Percentiles rank a stretch among this genome's conserved stretches.
Evolutionary conservation across 2,113 vertebrate genomes (phyloP).

Genomic region (Takifugu bimaculatus): DNA sequence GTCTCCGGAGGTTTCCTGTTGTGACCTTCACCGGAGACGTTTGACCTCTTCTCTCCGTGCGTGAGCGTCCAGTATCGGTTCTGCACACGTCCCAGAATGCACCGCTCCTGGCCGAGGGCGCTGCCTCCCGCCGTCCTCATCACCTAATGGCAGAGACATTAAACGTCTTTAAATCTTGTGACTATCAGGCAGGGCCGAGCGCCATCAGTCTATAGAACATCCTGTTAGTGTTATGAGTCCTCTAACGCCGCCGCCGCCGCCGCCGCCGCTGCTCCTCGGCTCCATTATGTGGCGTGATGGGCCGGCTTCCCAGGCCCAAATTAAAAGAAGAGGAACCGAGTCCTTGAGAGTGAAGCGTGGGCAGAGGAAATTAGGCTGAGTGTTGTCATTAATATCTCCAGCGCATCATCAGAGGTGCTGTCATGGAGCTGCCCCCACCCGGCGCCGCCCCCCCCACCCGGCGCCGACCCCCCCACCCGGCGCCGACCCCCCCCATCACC

Average conservation of each 20-base stretch:
- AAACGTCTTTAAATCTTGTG: conserved; percentile 66
- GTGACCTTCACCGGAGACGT: too few relatives aligned
- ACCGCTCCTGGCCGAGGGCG: too few relatives aligned
- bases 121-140: conserved; percentile 54
- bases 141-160: conserved; percentile 56
- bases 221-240: conserved; percentile 64
- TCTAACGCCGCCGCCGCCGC: conserved; percentile 2
- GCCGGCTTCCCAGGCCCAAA: conserved; percentile 60
- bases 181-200: conserved; percentile 53
- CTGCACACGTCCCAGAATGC: neutral
- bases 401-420: too few relatives aligned
- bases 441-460: conserved; percentile 39
- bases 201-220: conserved; percentile 60
- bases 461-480: too few relatives aligned
- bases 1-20: too few relatives aligned
- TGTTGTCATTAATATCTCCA: conserved; percentile 69
- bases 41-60: too few relatives aligned
- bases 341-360: conserved; percentile 55
- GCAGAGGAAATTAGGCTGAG: conserved; percentile 65
- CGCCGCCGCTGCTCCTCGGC: conserved; percentile 51
- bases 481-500: too few relatives aligned
- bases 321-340: conserved; percentile 61
- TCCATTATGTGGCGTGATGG: conserved; percentile 58
- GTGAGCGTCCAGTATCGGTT: too few relatives aligned
- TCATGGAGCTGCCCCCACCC: conserved; percentile 1